Conservation (phyloP, 2,888 invertebrate genomes). For the Ptychoptera contaminata region DNA sequence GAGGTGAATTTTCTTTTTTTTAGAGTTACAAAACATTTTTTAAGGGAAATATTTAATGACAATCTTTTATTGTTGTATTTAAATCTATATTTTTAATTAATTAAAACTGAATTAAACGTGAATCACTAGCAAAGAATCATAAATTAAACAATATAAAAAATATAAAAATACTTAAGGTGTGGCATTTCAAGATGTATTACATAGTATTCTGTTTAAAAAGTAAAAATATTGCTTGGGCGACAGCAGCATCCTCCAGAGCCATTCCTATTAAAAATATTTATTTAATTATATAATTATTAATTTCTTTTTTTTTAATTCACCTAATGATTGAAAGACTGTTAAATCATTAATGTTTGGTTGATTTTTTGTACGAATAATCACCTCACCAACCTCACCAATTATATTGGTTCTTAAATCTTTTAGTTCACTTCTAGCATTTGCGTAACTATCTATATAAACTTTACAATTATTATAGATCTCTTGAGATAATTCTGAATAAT, state of each 20-base stretch:
- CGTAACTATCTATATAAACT: constrained; percentile 39
- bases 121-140: too few relatives aligned
- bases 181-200: too few relatives aligned
- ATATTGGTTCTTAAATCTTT: constrained; percentile 33
- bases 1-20: too few relatives aligned
- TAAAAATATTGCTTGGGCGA: constrained; percentile 31
- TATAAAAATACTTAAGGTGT: too few relatives aligned
- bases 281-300: not conserved
- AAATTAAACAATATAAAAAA: too few relatives aligned
- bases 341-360: constrained; percentile 19
- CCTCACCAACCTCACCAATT: constrained; percentile 38
- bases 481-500: constrained; percentile 35
- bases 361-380: constrained; percentile 29
- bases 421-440: constrained; percentile 36
- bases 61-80: too few relatives aligned
- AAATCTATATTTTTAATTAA: too few relatives aligned
- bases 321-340: constrained; percentile 48
- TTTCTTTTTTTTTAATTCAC: constrained; percentile 21
- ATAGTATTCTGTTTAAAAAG: too few relatives aligned
- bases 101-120: too few relatives aligned
- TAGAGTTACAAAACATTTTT: too few relatives aligned
- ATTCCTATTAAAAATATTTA: constrained; percentile 30
- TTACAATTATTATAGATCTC: constrained; percentile 33
- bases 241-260: constrained; percentile 42
- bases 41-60: too few relatives aligned